A percentile compares a stretch with the other conserved stretches of the same genome.
Conservation (phyloP, 2,797 vertebrate genomes). For the Choloepus didactylus region DNA sequence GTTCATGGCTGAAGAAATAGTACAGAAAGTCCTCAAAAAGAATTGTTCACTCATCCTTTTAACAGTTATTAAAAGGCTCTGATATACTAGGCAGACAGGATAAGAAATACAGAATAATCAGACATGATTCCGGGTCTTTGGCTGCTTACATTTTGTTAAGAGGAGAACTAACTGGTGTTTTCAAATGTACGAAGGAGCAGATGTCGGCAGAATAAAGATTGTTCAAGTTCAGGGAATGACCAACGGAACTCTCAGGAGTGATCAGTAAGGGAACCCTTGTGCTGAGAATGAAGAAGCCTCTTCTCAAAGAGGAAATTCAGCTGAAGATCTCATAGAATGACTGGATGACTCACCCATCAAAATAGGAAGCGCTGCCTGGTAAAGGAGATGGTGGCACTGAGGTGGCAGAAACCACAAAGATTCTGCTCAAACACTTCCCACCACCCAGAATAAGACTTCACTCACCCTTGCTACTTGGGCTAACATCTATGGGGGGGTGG, state of each 20-base stretch:
- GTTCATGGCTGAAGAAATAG: slow-evolving; percentile 7
- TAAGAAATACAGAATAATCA: slow-evolving; percentile 29
- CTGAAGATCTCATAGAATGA: slow-evolving; percentile 60
- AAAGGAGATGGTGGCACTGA: slow-evolving; percentile 56
- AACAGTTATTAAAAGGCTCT: not conserved
- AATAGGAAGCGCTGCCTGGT: slow-evolving; percentile 77
- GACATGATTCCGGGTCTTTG: not conserved
- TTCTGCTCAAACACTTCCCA: not conserved
- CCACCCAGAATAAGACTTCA: not conserved
- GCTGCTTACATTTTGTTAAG: not conserved
- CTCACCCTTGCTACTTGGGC: not conserved
- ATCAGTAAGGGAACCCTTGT: not conserved
- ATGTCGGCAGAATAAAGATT: not conserved
- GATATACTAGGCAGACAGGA: not conserved
- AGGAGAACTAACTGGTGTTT: not conserved
- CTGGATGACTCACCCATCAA: slow-evolving; percentile 71
- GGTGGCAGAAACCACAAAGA: slow-evolving; percentile 50
- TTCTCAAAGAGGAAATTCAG: slow-evolving; percentile 71
- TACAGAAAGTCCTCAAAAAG: not conserved
- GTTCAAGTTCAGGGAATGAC: not conserved
- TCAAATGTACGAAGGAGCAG: not conserved
- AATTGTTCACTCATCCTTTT: not conserved
- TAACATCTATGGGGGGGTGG: not conserved
- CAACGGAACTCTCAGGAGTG: slow-evolving; percentile 33
- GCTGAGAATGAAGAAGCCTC: not conserved